Evolutionary conservation across 2,113 vertebrate genomes (phyloP), one percentile per base, ranked within the genome.

Genomic region (Egretta garzetta): DNA sequence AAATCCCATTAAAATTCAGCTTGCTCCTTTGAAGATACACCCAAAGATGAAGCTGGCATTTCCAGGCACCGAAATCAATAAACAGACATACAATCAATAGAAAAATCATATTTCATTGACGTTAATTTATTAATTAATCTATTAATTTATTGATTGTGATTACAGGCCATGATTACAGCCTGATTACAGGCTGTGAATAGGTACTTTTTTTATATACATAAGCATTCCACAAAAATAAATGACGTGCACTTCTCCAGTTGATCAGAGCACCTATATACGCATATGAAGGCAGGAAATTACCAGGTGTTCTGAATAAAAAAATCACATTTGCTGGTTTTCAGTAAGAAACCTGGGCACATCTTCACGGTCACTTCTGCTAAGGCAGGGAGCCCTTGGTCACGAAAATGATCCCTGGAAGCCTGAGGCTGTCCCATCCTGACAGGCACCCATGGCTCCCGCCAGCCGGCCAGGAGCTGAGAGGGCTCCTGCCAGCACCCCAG

Each of bases 61-160:
- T 94, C 45, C 77, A 96, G 71, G 43, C 49, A 89, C 21, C 58
- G 64, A 66, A 96, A 83, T 74, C 81, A 96, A 94, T 82, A 86
- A 80, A 87, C 45, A 88, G 33, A 12, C 37, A 49, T 37, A 83
- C 56, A 83, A 73, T 91, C 76, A 89, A 96, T 73, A 87, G 23
- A 94, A 93, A 95, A 80, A 88, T 71, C 76, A 68, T 60, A 24
- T 77, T 75, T 94, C 83, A 88, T 28, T 64, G 73, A 72, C 5
- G 12, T 60, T 87, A 74, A 76, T 85, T 81, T 71, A 92, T 82
- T 93, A 82, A 95, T 93, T 95, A 95, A 91, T 82, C 60, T 81
- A 96, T 59, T 97, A 97, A 95, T 92, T 88, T 91, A 97, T 66
- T 94, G 91, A 97, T 74, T 94, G 33, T 66, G 95, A 97, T 87